Base-by-base conservation (phyloP, 92 coral and sea anemone genomes). In the Micromussa lordhowensis region DNA sequence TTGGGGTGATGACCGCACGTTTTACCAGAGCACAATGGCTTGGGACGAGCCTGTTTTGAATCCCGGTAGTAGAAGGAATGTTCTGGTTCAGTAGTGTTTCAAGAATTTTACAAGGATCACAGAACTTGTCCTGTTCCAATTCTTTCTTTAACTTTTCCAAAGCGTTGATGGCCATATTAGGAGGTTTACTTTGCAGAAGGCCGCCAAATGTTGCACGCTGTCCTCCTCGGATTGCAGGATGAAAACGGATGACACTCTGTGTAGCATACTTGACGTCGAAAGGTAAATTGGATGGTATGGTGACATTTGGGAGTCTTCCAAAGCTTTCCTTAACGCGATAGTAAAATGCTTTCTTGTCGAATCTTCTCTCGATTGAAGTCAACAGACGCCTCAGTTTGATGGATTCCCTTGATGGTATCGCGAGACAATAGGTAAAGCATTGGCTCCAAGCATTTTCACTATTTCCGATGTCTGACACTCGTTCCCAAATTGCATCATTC, bases 1-100 rank as follows among this genome's bases (percentile, higher is more conserved):
- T 98, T 16, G 99, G 99, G 70, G 98, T 96, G 87, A 98, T 90
- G 64, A 96, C 96, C 80, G 96, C 97, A 34, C 99, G 96, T 76
- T 92, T 97, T 57, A 97, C 91, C 17, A 93, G 92, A 59, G 98
- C 98, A 77, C 98, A 98, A 73, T 98, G 98, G 31, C 93, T 87
- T 34, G 99, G 98, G 17, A 93, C 90, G 13, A 85, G 83, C 85
- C 88, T 84, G 4, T 78, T 69, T 26, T 89, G 86, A 77, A 90
- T 85, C 13, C 86, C 73, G 80, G 90, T 63, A 8, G 88, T 85
- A 9, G 90, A 78, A 21, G 93, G 87, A 51, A 85, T 92, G 68
- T 88, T 82, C 28, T 86, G 87, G 68, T 80, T 77, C 13, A 95
- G 78, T 6, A 94, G 87, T 30, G 80, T 53, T 19, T 90, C 80